Evolutionary conservation across 2,888 invertebrate species (phyloP).

Genomic region (Tiliacea citrago): DNA sequence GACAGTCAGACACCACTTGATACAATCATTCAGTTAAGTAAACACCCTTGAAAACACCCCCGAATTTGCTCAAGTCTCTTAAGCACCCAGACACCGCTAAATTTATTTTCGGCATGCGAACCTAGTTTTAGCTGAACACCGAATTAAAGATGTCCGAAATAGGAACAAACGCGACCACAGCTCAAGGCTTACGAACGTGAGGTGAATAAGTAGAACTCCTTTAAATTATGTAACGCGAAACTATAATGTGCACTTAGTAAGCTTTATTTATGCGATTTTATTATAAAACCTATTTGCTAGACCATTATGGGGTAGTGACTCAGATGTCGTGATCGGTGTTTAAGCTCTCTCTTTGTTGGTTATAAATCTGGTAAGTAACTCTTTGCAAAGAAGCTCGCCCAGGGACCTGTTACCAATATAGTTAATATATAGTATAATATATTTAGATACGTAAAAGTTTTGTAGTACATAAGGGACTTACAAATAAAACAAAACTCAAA

Average conservation of each 20-base stretch:
- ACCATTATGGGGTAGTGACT: background rate
- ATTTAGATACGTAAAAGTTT: too few species aligned
- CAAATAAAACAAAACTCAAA: too few species aligned
- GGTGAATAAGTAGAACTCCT: slow-evolving; percentile 54
- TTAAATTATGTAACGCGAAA: slow-evolving; percentile 61
- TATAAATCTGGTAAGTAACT: background rate
- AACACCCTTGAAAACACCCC: background rate
- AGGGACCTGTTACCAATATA: too few species aligned
- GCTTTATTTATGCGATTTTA: slow-evolving; percentile 46
- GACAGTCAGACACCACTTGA: background rate
- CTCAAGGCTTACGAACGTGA: slow-evolving; percentile 59
- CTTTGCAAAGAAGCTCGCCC: background rate
- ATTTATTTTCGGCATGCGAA: slow-evolving; percentile 2
- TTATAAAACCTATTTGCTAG: slow-evolving; percentile 28
- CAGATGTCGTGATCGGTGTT: background rate
- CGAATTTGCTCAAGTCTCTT: background rate
- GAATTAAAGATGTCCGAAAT: slow-evolving; percentile 35
- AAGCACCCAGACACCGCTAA: background rate
- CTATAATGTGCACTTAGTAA: slow-evolving; percentile 48
- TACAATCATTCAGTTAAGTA: background rate
- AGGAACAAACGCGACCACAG: slow-evolving; percentile 40
- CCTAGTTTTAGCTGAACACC: background rate
- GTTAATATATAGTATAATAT: too few species aligned
- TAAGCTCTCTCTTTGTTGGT: background rate
- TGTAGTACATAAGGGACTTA: too few species aligned